Base-by-base conservation (phyloP, 2,113 vertebrate species). In the Anarhynchus alexandrinus region DNA sequence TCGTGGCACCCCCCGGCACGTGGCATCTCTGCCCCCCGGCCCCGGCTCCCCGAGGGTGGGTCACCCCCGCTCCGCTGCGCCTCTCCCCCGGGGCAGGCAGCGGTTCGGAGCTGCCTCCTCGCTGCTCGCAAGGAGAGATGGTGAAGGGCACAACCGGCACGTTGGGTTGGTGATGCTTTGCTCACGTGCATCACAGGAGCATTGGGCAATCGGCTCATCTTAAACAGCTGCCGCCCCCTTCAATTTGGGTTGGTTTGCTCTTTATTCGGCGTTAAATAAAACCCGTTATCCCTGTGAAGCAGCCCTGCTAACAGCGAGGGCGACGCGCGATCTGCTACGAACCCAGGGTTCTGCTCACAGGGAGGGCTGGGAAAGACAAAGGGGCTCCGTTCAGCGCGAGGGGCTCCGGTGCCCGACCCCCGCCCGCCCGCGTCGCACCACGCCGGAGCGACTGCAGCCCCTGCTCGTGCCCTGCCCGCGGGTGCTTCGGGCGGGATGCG, bases 1-100 rank as follows among this genome's bases (percentile, higher is more conserved):
- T 19, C 7, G 6, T 4, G 0, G 16, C n/a, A 15, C 15, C 64
- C 79, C 10, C 34, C 2, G 27, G 8, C 2, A 3, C 1, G 12
- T 1, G 14, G n/a, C 27, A 21, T 5, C 42, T 26, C 42, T 32
- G 42, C 59, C 47, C 19, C 52, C 11, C 18, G 8, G 47, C 49
- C 26, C 69, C 42, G 6, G 22, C 40, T 25, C 40, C 38, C 38
- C n/a, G 15, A 16, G 26, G 27, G 19, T 32, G 47, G 42, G 18
- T n/a, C 38, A 55, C 30, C 57, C 20, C 47, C 5, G 2, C 32
- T 29, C 34, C 6, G 21, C 21, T 10, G 7, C 30, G 26, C 27
- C n/a, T 62, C 58, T 12, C 23, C 18, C 42, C 25, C 20, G 2
- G 4, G 6, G 8, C 4, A 38, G 2, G 11, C 3, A 2, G 34